Evolutionary conservation across 2,113 vertebrate species (phyloP).

Genomic region (Gallinago jamesoni): DNA sequence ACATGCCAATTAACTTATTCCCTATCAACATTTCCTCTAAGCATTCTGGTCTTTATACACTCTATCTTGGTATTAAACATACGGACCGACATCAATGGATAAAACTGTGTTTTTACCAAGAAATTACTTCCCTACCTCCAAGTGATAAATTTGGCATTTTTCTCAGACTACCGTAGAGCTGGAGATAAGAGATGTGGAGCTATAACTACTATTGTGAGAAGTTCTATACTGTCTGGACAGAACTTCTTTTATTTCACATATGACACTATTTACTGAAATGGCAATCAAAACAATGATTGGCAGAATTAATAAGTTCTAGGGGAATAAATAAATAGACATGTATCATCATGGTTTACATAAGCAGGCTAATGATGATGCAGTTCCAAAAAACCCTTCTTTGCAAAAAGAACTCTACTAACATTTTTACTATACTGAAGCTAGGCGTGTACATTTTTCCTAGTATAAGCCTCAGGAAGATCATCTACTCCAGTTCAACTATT

Average conservation of each 20-base stretch:
- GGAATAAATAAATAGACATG: background rate
- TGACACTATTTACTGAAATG: background rate
- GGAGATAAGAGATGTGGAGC: background rate
- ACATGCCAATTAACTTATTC: background rate
- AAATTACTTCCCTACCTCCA: background rate
- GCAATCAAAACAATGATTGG: background rate
- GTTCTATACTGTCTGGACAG: background rate
- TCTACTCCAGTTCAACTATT: background rate
- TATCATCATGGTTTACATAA: background rate
- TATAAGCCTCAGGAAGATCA: background rate
- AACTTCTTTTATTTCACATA: background rate
- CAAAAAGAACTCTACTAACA: background rate
- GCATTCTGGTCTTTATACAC: background rate
- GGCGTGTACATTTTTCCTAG: background rate
- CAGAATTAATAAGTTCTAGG: background rate
- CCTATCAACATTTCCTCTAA: background rate
- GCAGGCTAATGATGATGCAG: background rate
- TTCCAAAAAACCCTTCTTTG: background rate
- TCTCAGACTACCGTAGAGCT: background rate
- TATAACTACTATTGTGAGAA: background rate
- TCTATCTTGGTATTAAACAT: background rate
- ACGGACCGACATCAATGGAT: accelerated
- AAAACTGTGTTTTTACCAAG: too few relatives aligned
- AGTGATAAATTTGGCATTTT: background rate
- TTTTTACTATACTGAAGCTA: background rate